phyloP scores from a whole-genome alignment of 2,888 invertebrate genomes.

The Stratiomys singularior region DNA sequence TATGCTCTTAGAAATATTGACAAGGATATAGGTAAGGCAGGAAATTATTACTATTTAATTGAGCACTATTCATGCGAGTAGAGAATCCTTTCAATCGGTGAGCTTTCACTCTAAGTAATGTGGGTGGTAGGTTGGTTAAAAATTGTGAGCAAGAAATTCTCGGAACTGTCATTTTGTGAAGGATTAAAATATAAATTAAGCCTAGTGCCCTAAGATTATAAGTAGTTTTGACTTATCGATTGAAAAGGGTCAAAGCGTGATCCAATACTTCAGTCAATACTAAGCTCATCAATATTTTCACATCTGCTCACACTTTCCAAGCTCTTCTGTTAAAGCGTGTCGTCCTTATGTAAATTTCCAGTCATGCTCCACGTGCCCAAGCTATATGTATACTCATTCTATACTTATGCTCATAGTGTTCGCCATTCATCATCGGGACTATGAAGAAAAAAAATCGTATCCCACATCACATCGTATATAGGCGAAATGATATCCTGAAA shows the following conservation, averaged over 20 bases:
- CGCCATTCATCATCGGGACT: slow-evolving; percentile 8
- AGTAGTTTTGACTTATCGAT: not conserved
- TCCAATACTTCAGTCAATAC: not conserved
- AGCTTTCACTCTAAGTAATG: not conserved
- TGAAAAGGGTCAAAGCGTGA: not conserved
- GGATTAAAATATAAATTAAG: not conserved
- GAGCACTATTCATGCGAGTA: too few relatives aligned
- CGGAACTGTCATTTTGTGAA: not conserved
- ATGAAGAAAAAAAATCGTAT: not conserved
- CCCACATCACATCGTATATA: not conserved
- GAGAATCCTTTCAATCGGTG: not conserved
- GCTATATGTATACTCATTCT: not conserved
- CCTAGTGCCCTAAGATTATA: not conserved
- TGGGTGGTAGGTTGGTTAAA: too few relatives aligned
- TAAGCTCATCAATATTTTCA: not conserved
- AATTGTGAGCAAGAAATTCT: not conserved
- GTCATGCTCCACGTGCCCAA: slow-evolving; percentile 7
- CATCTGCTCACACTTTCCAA: not conserved
- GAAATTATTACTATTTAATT: too few relatives aligned
- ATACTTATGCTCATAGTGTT: not conserved
- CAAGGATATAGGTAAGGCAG: not conserved
- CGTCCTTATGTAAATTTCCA: not conserved
- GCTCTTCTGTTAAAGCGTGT: not conserved
- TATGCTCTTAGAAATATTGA: not conserved
- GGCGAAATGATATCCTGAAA: not conserved